Percentiles rank a stretch among this genome's conserved stretches.
These are phyloP conservation scores for Athripsodes cinereus DNA, from an alignment of 2,888 invertebrate genomes.

Conservation along the genomic window DNA sequence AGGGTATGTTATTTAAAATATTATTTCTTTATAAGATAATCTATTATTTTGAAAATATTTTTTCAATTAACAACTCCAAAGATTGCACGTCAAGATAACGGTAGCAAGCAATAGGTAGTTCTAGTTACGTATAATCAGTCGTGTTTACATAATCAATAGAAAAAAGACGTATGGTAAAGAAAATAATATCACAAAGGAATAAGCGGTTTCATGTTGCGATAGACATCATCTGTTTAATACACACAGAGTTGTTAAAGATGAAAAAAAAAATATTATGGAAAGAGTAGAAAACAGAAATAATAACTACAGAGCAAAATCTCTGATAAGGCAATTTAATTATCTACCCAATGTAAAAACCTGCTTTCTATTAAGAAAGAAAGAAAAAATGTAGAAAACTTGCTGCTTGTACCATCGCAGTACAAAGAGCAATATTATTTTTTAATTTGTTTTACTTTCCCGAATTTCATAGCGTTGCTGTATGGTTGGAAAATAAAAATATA, in stretches of 20 bases:
- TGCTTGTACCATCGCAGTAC: not conserved
- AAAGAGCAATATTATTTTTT: not conserved
- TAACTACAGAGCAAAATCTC: not conserved
- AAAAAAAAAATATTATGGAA: not conserved
- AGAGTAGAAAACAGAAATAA: not conserved
- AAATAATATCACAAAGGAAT: not conserved
- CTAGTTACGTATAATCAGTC: too few species aligned
- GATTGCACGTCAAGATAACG: too few species aligned
- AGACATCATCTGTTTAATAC: not conserved
- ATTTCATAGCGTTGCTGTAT: too few species aligned
- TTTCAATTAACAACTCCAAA: too few species aligned
- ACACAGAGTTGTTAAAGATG: not conserved
- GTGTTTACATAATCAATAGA: too few species aligned
- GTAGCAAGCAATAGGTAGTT: too few species aligned
- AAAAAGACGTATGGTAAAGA: not conserved
- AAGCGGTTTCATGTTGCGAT: not conserved
- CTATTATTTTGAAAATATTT: too few species aligned
- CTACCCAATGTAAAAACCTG: not conserved
- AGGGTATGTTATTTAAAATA: too few species aligned
- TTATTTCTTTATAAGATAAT: too few species aligned
- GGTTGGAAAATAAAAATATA: too few species aligned
- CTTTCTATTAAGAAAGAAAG: not conserved
- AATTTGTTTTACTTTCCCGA: not conserved
- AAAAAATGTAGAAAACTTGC: not conserved
- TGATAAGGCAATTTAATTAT: not conserved